Evolutionary conservation across 2,113 vertebrate genomes (phyloP).

Genomic region (Lanius collurio): DNA sequence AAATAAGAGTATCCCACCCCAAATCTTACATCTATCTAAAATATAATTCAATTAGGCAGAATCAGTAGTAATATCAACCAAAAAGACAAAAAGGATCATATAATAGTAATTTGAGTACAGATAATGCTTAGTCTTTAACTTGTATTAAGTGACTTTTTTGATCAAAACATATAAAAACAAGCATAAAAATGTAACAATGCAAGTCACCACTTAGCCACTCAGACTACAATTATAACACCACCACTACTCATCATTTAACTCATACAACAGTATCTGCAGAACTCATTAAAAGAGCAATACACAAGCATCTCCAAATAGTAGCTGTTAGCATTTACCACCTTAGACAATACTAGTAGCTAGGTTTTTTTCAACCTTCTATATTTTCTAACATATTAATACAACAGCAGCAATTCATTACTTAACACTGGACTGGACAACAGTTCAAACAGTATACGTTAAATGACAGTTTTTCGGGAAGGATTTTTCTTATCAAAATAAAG

Average conservation of each 20-base stretch:
- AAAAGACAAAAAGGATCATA: not conserved
- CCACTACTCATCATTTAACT: not conserved
- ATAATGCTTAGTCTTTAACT: not conserved
- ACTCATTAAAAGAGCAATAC: not conserved
- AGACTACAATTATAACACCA: not conserved
- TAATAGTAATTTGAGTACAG: not conserved
- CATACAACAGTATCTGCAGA: not conserved
- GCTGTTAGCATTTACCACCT: not conserved
- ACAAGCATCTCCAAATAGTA: not conserved
- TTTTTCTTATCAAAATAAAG: not conserved
- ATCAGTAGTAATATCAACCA: not conserved
- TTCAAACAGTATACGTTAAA: not conserved
- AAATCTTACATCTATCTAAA: not conserved
- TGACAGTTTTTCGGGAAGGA: not conserved
- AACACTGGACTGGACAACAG: not conserved
- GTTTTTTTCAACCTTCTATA: not conserved
- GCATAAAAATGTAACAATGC: not conserved
- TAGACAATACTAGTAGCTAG: not conserved
- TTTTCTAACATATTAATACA: not conserved
- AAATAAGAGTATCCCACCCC: not conserved
- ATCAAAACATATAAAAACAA: not conserved
- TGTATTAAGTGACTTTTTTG: not conserved
- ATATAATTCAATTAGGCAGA: not conserved
- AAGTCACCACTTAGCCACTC: not conserved
- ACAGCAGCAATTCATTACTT: not conserved